These are phyloP conservation scores for Typhlomys cinereus DNA, from an alignment of 2,113 vertebrate genomes.

Conservation along the genomic window DNA sequence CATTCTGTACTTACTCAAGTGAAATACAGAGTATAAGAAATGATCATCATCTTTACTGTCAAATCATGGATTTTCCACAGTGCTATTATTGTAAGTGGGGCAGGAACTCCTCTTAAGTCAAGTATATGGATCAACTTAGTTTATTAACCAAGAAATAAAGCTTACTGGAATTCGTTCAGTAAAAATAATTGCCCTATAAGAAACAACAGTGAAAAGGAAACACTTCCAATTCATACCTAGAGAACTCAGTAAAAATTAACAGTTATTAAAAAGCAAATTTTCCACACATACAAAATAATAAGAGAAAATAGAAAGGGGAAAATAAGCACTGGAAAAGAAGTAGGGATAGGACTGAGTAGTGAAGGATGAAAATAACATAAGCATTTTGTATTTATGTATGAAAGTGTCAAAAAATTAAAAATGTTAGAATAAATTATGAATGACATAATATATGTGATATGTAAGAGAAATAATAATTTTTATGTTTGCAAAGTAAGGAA, in stretches of 20 bases:
- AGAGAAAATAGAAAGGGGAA: too few species aligned
- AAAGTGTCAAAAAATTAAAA: too few species aligned
- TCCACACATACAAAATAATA: too few species aligned
- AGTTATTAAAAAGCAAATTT: not conserved
- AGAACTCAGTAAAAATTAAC: slow-evolving; percentile 2
- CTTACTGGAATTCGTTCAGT: not conserved
- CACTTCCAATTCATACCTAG: not conserved
- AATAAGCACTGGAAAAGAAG: too few species aligned
- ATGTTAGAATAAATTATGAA: too few species aligned
- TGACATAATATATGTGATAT: not conserved
- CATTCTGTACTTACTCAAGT: not conserved
- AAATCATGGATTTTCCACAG: not conserved
- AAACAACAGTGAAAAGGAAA: not conserved
- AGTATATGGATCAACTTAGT: slow-evolving; percentile 6
- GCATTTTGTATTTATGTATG: too few species aligned
- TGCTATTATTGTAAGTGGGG: not conserved
- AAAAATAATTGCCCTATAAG: not conserved
- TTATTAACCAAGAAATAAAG: not conserved
- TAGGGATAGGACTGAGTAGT: too few species aligned
- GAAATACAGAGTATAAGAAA: not conserved
- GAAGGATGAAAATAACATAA: too few species aligned
- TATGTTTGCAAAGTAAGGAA: not conserved
- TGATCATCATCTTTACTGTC: not conserved
- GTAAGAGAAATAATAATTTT: not conserved
- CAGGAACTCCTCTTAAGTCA: not conserved